A percentile compares a stretch with the other conserved stretches of the same genome.
Evolutionary conservation across 1,140 invertebrate genomes (phyloP).

Genomic region (Drosophila asahinai): DNA sequence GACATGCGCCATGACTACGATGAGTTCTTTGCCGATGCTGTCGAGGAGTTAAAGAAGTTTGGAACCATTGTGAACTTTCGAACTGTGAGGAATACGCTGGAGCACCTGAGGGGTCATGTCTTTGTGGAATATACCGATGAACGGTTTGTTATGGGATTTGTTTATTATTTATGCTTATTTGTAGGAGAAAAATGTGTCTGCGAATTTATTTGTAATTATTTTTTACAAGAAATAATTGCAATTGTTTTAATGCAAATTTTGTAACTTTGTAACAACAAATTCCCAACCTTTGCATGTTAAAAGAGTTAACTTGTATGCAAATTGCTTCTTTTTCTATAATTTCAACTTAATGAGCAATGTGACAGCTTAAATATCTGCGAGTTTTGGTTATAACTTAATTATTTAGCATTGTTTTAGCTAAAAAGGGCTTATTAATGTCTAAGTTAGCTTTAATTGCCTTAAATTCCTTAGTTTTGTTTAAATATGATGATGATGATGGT

Average conservation of each 20-base stretch:
- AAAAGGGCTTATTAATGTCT: not conserved
- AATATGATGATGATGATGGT: no score
- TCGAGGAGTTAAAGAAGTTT: constrained; percentile 92
- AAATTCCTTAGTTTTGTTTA: not conserved
- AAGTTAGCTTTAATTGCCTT: not conserved
- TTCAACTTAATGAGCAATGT: not conserved
- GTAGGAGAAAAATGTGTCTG: not conserved
- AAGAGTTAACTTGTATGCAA: constrained; percentile 2
- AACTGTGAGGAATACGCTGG: constrained; percentile 94
- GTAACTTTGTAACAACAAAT: not conserved
- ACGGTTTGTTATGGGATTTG: constrained; percentile 41
- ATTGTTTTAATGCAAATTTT: constrained; percentile 11
- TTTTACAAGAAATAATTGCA: no score
- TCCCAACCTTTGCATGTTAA: constrained; percentile 2
- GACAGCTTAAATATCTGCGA: not conserved
- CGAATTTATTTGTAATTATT: not conserved
- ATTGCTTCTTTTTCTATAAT: not conserved
- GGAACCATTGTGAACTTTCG: constrained; percentile 92
- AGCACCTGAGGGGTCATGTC: constrained; percentile 95
- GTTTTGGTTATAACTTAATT: not conserved
- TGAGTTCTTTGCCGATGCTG: constrained; percentile 95
- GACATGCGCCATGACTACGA: constrained; percentile 93
- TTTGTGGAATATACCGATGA: constrained; percentile 91
- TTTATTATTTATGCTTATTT: constrained; percentile 1
- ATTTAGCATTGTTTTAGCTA: not conserved